Evolutionary conservation across 2,113 vertebrate species (phyloP), one percentile per base, ranked within the genome.

Genomic region (Verasper variegatus): DNA sequence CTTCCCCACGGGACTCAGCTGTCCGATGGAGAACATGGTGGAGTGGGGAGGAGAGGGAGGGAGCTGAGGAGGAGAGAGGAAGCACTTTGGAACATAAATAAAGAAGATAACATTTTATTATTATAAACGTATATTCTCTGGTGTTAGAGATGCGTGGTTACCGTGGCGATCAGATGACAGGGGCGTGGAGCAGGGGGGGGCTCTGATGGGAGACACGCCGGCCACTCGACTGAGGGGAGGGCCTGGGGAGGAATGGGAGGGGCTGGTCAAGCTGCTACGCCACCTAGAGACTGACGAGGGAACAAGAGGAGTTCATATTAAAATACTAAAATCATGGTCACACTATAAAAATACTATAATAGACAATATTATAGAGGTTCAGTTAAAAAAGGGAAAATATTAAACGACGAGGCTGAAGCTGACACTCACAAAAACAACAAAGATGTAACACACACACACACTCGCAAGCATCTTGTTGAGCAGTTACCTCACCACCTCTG

Each of bases 131-230:
- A 31, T 31, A 31, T 31, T 31, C 31, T 31, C 31, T 31, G 31
- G 31, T 6, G 31, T 31, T 31, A 6, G 31, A 31, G 31, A 7
- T 7, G 31, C 35, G 35, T 37, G 35, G 57, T 26, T 97, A 98
- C 97, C 96, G 91, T 95, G 94, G 92, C 88, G 94, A 74, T 97
- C 96, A 87, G 94, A 93, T 76, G 95, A 93, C 94, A 94, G 94
- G 86, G 95, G 94, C 86, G 96, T 96, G 90, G 94, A 95, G 91
- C 94, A 49, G 0, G 71, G 58, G 40, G 91, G 65, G 2, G 71
- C 27, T 87, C 91, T 92, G 92, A 96, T 94, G 86, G 96, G 96
- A 69, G 95, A 94, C 86, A 95, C 94, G 86, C 95, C 96, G 6
- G 94, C 92, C 76, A 96, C 94, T 73, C 95, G 95, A 74, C 93